Conservation (phyloP, 2,888 invertebrate genomes). For the Synergus itoensis region DNA sequence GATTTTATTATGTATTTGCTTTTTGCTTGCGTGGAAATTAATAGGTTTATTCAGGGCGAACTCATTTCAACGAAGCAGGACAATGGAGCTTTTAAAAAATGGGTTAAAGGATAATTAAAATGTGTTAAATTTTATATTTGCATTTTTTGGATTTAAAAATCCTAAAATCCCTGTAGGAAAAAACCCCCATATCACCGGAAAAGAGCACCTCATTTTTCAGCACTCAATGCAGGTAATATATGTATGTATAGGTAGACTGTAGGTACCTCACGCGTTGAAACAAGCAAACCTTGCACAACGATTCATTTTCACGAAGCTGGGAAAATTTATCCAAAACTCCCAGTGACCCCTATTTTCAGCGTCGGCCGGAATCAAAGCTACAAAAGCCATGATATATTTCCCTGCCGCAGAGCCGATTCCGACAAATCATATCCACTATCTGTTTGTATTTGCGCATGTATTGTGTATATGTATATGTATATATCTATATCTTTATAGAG, state of each 20-base stretch:
- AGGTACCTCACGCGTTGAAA: conserved; percentile 1
- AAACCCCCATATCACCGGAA: too few species aligned
- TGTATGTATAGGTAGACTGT: background rate
- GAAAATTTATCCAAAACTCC: conserved; percentile 36
- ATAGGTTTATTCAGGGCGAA: background rate
- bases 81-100: too few species aligned
- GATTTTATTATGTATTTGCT: background rate
- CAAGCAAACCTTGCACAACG: conserved; percentile 4
- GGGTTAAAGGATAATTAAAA: too few species aligned
- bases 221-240: background rate
- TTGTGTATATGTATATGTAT: too few species aligned
- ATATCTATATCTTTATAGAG: background rate
- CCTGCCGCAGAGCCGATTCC: conserved; percentile 59
- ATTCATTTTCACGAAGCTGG: conserved; percentile 18
- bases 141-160: too few species aligned
- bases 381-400: conserved; percentile 63
- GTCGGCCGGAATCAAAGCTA: conserved; percentile 60
- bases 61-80: too few species aligned
- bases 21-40: background rate
- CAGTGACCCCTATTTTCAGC: conserved; percentile 35
- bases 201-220: background rate
- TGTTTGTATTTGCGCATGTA: background rate
- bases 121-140: too few species aligned
- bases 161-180: too few species aligned
- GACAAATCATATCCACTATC: conserved; percentile 55